phyloP scores from a whole-genome alignment of 2,888 invertebrate genomes.

The Drosophila acutilabella region DNA sequence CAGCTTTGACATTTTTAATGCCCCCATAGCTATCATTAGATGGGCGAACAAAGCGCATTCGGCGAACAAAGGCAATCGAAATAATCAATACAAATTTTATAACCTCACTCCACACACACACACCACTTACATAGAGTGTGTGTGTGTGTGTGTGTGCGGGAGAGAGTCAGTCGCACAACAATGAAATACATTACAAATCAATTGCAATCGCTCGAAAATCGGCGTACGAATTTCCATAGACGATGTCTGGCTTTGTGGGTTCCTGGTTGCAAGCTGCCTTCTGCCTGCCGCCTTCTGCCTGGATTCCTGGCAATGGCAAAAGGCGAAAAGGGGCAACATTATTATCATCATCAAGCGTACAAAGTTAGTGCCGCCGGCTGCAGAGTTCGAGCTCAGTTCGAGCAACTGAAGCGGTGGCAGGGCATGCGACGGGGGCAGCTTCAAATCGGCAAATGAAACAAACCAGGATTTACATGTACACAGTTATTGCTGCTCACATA shows the following conservation, averaged over 20 bases:
- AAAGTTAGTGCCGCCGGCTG: constrained; percentile 77
- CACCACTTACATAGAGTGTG: neutral
- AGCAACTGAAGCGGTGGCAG: neutral
- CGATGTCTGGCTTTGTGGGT: constrained; percentile 71
- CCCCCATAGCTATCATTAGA: constrained; percentile 79
- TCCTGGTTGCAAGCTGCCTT: constrained; percentile 29
- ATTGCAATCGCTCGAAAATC: constrained; percentile 81
- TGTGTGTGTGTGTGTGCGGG: neutral
- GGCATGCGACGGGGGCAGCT: constrained; percentile 28
- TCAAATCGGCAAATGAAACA: constrained; percentile 81
- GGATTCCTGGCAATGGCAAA: constrained; percentile 32
- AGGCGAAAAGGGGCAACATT: constrained; percentile 72
- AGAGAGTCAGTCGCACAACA: constrained; percentile 55
- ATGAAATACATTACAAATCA: constrained; percentile 81
- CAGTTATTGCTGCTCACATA: constrained; percentile 74
- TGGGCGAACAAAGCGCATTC: constrained; percentile 74
- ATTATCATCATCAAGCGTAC: constrained; percentile 79
- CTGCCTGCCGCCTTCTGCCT: constrained; percentile 20
- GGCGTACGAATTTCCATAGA: constrained; percentile 79
- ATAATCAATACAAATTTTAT: constrained; percentile 81
- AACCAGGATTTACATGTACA: constrained; percentile 81
- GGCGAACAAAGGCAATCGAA: constrained; percentile 78
- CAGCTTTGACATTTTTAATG: constrained; percentile 77
- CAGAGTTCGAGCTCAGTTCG: constrained; percentile 40
- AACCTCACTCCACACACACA: constrained; percentile 46